These are phyloP conservation scores for Leucophenga maculata DNA, from an alignment of 2,888 invertebrate species.

Conservation along the genomic window DNA sequence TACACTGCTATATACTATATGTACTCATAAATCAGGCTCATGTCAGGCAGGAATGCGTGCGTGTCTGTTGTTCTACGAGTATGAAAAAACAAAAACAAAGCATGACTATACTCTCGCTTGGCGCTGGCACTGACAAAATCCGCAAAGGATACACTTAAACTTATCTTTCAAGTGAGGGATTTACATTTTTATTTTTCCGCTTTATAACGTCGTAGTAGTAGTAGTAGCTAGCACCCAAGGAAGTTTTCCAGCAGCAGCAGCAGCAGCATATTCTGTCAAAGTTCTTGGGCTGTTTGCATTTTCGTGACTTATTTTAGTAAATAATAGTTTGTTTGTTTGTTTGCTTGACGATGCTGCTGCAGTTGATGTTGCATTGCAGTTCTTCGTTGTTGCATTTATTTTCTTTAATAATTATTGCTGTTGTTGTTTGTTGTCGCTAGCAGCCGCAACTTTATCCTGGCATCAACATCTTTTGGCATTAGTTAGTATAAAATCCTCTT, in stretches of 20 bases:
- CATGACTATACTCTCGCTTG: no score
- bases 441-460: conserved; percentile 19
- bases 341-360: conserved; percentile 19
- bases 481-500: conserved; percentile 11
- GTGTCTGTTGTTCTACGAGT: neutral
- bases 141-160: conserved; percentile 12
- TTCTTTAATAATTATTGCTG: conserved; percentile 52
- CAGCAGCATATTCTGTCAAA: no score
- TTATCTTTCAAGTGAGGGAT: conserved; percentile 12
- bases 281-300: neutral
- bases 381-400: conserved; percentile 37
- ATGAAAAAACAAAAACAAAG: no score
- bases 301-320: conserved; percentile 50
- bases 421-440: conserved; percentile 26
- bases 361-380: no score
- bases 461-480: conserved; percentile 18
- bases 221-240: no score
- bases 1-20: neutral
- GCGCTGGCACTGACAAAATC: neutral
- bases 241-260: no score
- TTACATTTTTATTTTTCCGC: neutral
- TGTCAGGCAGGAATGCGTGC: conserved; percentile 7
- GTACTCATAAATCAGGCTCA: conserved; percentile 17
- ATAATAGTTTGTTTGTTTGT: conserved; percentile 59
- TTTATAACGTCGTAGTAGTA: neutral